These are phyloP conservation scores for Thomomys bottae DNA, from an alignment of 2,113 vertebrate genomes.

Conservation along the genomic window DNA sequence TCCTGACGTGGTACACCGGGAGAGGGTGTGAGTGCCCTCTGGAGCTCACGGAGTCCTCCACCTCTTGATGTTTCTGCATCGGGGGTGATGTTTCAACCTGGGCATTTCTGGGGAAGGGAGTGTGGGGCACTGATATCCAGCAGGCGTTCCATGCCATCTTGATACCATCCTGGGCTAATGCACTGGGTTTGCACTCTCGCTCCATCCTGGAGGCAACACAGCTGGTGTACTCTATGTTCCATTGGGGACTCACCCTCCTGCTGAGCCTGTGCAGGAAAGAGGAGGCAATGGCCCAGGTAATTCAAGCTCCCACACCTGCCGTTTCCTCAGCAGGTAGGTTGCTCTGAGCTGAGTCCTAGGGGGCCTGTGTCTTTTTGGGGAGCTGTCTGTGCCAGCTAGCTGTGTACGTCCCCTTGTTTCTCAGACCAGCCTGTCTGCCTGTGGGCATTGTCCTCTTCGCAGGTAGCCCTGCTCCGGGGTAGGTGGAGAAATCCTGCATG, in stretches of 20 bases:
- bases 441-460: neutral
- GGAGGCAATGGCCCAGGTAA: neutral
- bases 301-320: neutral
- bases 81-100: neutral
- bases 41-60: neutral
- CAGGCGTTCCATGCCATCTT: too few relatives aligned
- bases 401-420: rapidly evolving
- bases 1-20: neutral
- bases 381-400: neutral
- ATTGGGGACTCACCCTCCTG: neutral
- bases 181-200: neutral
- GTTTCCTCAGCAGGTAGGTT: neutral
- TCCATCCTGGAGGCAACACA: neutral
- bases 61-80: neutral
- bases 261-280: neutral
- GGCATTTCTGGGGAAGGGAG: too few relatives aligned
- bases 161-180: neutral
- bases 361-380: neutral
- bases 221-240: neutral
- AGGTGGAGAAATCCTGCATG: neutral
- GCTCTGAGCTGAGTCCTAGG: neutral
- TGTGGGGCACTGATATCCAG: neutral
- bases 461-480: too few relatives aligned
- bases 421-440: neutral
- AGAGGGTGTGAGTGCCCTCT: neutral